Conservation (phyloP, 1,140 invertebrate species). For the Diplogasteroides magnus region DNA sequence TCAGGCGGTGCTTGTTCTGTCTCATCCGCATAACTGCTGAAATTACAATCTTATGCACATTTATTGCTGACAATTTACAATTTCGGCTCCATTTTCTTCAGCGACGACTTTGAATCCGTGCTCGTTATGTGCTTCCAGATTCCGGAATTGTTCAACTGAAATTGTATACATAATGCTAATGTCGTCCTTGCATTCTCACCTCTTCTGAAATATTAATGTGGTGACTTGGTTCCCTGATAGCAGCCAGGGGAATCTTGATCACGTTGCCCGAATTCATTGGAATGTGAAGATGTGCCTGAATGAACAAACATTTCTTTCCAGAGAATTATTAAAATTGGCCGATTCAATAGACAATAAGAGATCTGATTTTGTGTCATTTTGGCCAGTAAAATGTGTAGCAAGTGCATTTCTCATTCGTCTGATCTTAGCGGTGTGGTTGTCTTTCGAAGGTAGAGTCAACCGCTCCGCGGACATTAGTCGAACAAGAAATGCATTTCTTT, state of each 20-base stretch:
- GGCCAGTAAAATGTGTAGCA: no score
- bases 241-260: constrained; percentile 79
- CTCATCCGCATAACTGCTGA: constrained; percentile 23
- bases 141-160: constrained; percentile 61
- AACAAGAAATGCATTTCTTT: no score
- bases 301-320: no score
- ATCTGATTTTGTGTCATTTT: no score
- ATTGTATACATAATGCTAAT: not conserved
- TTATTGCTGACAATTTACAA: constrained; percentile 10
- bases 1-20: constrained; percentile 53
- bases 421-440: no score
- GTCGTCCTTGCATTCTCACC: constrained; percentile 67
- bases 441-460: not conserved
- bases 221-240: constrained; percentile 57
- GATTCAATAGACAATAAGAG: no score
- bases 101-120: constrained; percentile 56
- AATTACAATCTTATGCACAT: constrained; percentile 51
- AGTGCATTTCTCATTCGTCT: no score
- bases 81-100: constrained; percentile 23
- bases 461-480: not conserved
- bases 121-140: constrained; percentile 88
- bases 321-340: no score
- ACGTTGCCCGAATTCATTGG: constrained; percentile 82
- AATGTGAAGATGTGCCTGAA: constrained; percentile 68
- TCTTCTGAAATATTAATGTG: constrained; percentile 84